A percentile compares a stretch with the other conserved stretches of the same genome.
Evolutionary conservation across 2,888 invertebrate genomes (phyloP).

Genomic region (Diploptera punctata): DNA sequence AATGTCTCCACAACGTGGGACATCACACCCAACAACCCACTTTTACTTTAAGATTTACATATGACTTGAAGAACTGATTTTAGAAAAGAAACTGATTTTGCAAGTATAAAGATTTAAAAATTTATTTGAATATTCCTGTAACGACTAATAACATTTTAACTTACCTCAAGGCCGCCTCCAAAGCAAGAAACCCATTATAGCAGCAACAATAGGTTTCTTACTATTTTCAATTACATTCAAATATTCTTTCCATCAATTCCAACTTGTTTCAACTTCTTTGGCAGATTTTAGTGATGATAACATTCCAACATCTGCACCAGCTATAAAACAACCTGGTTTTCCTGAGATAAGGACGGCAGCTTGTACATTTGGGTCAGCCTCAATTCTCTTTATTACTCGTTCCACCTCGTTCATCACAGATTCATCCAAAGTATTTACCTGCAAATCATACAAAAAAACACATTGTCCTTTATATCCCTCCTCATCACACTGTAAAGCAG

Average conservation of each 20-base stretch:
- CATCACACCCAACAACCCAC: too few relatives aligned
- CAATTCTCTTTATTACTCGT: constrained; percentile 74
- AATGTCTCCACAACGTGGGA: too few relatives aligned
- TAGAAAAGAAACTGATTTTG: too few relatives aligned
- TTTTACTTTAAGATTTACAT: too few relatives aligned
- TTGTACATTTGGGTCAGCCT: constrained; percentile 76
- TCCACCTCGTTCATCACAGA: constrained; percentile 84
- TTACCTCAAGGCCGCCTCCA: constrained; percentile 95
- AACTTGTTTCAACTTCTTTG: constrained; percentile 76
- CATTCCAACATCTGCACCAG: constrained; percentile 97
- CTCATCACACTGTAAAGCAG: too few relatives aligned
- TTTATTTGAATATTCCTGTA: too few relatives aligned
- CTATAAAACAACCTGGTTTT: constrained; percentile 96
- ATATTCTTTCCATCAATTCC: constrained; percentile 82
- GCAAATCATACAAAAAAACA: too few relatives aligned
- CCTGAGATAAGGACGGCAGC: constrained; percentile 94
- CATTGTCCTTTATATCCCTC: too few relatives aligned
- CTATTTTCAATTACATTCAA: constrained; percentile 81
- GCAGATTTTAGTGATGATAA: constrained; percentile 77
- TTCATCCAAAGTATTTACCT: constrained; percentile 90
- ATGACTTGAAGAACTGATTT: too few relatives aligned
- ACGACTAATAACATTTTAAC: too few relatives aligned
- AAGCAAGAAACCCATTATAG: constrained; percentile 95
- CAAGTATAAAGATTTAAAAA: too few relatives aligned
- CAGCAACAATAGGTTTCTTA: constrained; percentile 91